Evolutionary conservation across 2,797 vertebrate genomes (phyloP).

Genomic region (Botia kubotai): DNA sequence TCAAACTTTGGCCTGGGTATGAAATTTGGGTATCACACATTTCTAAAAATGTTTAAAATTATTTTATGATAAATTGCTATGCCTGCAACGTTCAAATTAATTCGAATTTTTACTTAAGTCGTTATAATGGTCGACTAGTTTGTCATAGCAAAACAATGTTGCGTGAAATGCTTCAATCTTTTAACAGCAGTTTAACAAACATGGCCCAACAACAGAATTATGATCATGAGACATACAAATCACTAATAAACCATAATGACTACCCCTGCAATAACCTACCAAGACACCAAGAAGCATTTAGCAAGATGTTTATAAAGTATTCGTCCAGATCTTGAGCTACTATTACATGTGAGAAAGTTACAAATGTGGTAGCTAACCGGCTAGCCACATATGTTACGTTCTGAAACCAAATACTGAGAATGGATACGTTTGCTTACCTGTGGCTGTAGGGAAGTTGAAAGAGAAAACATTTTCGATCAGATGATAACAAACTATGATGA

Average conservation of each 20-base stretch:
- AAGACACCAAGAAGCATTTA: neutral
- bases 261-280: neutral
- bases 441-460: conserved; percentile 88
- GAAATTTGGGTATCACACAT: no score
- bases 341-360: neutral
- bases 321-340: neutral
- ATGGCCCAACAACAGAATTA: neutral
- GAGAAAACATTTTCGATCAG: conserved; percentile 83
- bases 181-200: neutral
- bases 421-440: conserved; percentile 79
- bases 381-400: conserved; percentile 2
- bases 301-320: neutral
- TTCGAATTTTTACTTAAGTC: no score
- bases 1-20: no score
- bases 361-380: conserved; percentile 15
- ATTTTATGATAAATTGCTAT: no score
- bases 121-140: neutral
- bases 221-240: neutral
- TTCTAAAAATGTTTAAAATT: no score
- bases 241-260: neutral
- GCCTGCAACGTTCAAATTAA: no score
- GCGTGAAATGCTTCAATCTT: neutral
- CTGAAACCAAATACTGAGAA: neutral
- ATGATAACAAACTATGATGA: neutral
- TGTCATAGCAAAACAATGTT: no score